Conservation (phyloP, 2,113 vertebrate species). For the Rallus limicola region DNA sequence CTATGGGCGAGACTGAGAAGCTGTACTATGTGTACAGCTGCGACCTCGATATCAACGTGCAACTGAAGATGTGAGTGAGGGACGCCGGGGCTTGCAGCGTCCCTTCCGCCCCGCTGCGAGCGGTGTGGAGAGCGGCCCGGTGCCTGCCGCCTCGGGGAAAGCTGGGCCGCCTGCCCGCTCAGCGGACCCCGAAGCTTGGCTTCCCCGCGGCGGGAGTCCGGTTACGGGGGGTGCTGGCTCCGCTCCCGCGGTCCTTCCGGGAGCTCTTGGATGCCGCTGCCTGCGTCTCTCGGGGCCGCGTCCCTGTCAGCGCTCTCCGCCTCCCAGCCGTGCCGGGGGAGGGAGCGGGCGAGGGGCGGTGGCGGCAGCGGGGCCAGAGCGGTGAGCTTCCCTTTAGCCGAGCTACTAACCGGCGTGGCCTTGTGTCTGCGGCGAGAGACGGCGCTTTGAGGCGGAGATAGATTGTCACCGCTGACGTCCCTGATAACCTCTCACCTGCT, state of each 20-base stretch:
- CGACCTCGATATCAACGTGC: slow-evolving; percentile 95
- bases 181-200: neutral
- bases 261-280: neutral
- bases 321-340: too few species aligned
- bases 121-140: neutral
- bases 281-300: neutral
- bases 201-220: neutral
- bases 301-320: neutral
- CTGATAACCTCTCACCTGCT: neutral
- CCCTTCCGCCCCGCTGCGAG: neutral
- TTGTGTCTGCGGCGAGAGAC: accelerated
- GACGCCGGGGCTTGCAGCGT: neutral
- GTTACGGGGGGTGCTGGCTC: too few species aligned
- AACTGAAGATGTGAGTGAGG: slow-evolving; percentile 93
- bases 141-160: neutral
- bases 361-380: too few species aligned
- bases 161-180: too few species aligned
- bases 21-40: slow-evolving; percentile 96
- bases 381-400: accelerated
- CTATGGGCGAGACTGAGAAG: slow-evolving; percentile 88
- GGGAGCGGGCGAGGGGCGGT: neutral
- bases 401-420: accelerated
- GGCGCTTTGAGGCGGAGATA: neutral
- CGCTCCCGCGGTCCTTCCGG: neutral
- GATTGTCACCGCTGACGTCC: accelerated